Base-by-base conservation (phyloP, 2,113 vertebrate genomes). In the Bagarius yarrelli region DNA sequence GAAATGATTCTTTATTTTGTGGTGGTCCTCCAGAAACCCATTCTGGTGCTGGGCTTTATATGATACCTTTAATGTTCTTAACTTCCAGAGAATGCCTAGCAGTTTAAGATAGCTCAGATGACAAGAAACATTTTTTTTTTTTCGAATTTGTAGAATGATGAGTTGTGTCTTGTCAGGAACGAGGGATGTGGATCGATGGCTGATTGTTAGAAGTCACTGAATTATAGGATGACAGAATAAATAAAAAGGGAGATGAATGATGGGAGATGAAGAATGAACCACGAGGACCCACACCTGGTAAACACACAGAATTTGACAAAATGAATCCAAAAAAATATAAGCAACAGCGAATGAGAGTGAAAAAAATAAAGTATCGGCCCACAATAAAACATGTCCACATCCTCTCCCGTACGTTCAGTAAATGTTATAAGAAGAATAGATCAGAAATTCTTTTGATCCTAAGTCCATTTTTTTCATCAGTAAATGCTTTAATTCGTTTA, bases 161-260 rank as follows among this genome's bases (percentile, higher is more conserved):
- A 53, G 50, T 53, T 72, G 70, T 72, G 30, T 32, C 27, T 72
- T 72, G 25, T 50, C 70, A 72, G 13, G 66, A 69, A 69, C 5
- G 5, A 47, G 66, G 14, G 27, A 53, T 53, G 70, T 30, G 47
- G 50, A 72, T 53, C 12, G 47, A 72, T 72, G 27, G 18, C 9
- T 53, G 50, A 72, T 32, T 53, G 70, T 55, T 53, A 4, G 50
- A 72, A 34, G 50, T 18, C 27, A 53, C 18, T 21, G 18, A 72
- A 72, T 55, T 72, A 53, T 50, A 53, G 70, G 16, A 72, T 53
- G 47, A 47, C 18, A 30, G 50, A 72, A 72, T 72, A 72, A 53
- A 72, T 72, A 53, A 72, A 72, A 55, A 1, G 16, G 9, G 53
- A 53, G 47, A 52, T 21, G 16, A 18, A 72, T 72, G 70, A 72